These are phyloP conservation scores for Chrosomus eos DNA, from an alignment of 2,797 vertebrate genomes.

Conservation along the genomic window DNA sequence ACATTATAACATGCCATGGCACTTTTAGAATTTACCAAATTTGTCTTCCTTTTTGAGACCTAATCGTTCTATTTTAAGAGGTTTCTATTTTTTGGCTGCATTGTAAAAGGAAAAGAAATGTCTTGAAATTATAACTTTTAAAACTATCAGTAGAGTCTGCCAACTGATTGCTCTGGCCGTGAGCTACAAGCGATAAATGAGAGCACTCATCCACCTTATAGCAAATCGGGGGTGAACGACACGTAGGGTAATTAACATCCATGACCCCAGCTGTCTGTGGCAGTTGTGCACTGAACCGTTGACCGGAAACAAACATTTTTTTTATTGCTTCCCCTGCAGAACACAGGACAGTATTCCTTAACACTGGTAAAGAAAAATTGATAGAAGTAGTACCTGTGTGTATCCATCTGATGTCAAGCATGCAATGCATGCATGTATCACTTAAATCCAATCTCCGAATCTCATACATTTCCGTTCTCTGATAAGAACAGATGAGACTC, in stretches of 20 bases:
- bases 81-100: neutral
- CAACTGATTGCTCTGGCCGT: neutral
- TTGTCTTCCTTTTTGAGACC: neutral
- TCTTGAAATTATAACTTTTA: constrained; percentile 5
- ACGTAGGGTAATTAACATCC: neutral
- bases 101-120: neutral
- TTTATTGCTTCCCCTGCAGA: neutral
- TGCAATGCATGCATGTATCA: neutral
- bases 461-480: neutral
- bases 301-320: neutral
- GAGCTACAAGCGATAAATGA: neutral
- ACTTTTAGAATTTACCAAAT: neutral
- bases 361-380: neutral
- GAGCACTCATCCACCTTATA: neutral
- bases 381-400: neutral
- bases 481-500: neutral
- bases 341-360: neutral
- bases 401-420: neutral
- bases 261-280: neutral
- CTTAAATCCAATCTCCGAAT: neutral
- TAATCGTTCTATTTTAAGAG: constrained; percentile 17
- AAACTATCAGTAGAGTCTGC: neutral
- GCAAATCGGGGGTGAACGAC: neutral
- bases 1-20: neutral
- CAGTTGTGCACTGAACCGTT: neutral